Evolutionary conservation across 2,113 vertebrate species (phyloP).

Genomic region (Pleuronectes platessa): DNA sequence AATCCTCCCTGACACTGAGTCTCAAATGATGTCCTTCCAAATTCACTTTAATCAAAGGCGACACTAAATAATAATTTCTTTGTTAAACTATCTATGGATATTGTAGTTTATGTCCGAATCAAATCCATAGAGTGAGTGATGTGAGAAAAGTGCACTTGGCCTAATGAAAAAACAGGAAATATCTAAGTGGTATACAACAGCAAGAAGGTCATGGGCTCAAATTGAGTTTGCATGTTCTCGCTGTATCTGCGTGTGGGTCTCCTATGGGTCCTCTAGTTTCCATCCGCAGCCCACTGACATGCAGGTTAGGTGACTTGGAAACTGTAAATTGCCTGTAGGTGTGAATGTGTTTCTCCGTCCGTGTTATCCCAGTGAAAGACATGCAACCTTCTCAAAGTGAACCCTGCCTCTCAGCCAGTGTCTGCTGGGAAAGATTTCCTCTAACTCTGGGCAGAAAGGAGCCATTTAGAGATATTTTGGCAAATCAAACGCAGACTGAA

Average conservation of each 20-base stretch:
- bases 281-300: slow-evolving; percentile 15
- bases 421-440: background rate
- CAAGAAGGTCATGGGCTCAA: background rate
- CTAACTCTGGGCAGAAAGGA: background rate
- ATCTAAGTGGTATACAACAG: slow-evolving; percentile 39
- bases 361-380: slow-evolving; percentile 15
- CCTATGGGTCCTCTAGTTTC: slow-evolving; percentile 27
- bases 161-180: slow-evolving; percentile 2
- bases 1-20: background rate
- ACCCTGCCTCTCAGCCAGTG: background rate
- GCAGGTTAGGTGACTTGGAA: slow-evolving; percentile 27
- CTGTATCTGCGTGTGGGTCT: background rate
- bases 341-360: slow-evolving; percentile 43
- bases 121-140: slow-evolving; percentile 8
- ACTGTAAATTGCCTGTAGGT: slow-evolving; percentile 39
- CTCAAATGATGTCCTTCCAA: background rate
- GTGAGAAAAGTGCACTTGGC: background rate
- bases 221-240: slow-evolving; percentile 53
- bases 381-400: background rate
- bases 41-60: background rate
- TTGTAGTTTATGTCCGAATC: slow-evolving; percentile 8
- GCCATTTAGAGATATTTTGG: background rate
- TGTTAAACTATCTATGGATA: background rate
- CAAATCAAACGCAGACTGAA: background rate
- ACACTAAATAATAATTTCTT: slow-evolving; percentile 1